These are phyloP conservation scores for Spinus olivaceus DNA, from an alignment of 2,797 vertebrate species.

Conservation along the genomic window DNA sequence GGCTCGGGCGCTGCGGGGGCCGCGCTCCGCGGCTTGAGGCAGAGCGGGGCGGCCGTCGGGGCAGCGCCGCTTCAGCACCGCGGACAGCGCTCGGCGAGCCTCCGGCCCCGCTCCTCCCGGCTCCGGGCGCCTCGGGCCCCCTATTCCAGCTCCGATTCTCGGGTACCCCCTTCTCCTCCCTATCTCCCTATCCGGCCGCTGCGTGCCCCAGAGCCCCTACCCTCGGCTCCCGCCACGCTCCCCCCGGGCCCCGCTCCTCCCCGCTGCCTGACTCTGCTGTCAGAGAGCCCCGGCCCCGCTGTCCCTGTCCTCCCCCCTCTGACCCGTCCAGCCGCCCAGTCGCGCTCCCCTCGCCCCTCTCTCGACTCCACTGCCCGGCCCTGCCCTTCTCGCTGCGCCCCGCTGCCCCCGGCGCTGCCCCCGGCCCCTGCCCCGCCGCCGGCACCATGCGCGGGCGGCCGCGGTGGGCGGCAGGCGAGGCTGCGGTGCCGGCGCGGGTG, in stretches of 20 bases:
- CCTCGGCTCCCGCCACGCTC: background rate
- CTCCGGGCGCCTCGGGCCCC: no score
- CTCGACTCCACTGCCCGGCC: background rate
- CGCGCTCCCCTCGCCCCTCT: background rate
- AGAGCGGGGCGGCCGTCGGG: background rate
- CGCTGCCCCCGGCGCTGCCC: background rate
- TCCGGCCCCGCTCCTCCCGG: background rate
- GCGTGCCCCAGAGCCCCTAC: background rate
- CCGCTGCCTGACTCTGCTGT: background rate
- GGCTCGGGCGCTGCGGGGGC: background rate
- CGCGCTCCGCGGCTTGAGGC: background rate
- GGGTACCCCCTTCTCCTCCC: fast-evolving
- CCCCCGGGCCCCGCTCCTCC: background rate
- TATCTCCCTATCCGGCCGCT: background rate
- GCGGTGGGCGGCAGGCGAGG: constrained; percentile 8
- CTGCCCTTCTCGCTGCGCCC: background rate
- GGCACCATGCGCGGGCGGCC: constrained; percentile 40
- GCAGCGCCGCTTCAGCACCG: constrained; percentile 52
- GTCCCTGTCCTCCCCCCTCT: background rate
- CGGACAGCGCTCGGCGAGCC: constrained; percentile 41
- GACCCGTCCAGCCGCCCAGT: background rate
- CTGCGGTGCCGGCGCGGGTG: constrained; percentile 32
- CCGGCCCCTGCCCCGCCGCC: background rate
- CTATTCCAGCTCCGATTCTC: background rate
- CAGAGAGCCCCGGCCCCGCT: background rate